These are phyloP conservation scores for Aurelia sp. DNA, from an alignment of 30 jellyfish, hydroid and myxozoan genomes.

Conservation along the genomic window DNA sequence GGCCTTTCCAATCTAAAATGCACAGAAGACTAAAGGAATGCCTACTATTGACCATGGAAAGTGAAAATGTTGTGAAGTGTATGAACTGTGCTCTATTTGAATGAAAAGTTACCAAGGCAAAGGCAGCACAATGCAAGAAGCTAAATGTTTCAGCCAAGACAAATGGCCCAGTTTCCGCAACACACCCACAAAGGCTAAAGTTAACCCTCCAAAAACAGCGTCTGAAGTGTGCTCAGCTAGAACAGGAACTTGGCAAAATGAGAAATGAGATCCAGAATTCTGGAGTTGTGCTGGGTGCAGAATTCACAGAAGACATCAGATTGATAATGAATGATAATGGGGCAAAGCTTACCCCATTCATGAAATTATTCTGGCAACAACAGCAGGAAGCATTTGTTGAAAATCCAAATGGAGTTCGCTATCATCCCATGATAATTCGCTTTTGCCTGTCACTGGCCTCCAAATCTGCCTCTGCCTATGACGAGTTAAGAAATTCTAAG, in stretches of 20 bases:
- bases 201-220: constrained; percentile 56
- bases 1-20: background rate
- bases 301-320: constrained; percentile 15
- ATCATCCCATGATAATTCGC: constrained; percentile 59
- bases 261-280: background rate
- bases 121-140: constrained; percentile 1
- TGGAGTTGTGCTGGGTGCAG: constrained; percentile 20
- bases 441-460: constrained; percentile 49
- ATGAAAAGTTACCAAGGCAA: constrained; percentile 6
- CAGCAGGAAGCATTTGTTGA: constrained; percentile 12
- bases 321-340: constrained; percentile 22
- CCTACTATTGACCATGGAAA: background rate
- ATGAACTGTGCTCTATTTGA: constrained; percentile 3
- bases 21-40: constrained; percentile 33
- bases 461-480: constrained; percentile 61
- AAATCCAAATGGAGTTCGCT: background rate
- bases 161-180: background rate
- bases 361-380: constrained; percentile 54
- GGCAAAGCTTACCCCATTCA: constrained; percentile 46
- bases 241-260: constrained; percentile 20
- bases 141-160: constrained; percentile 15
- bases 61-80: constrained; percentile 6
- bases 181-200: constrained; percentile 38
- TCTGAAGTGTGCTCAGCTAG: constrained; percentile 33
- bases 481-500: constrained; percentile 24